phyloP scores from a whole-genome alignment of 1,140 invertebrate species.

The Drosophila arawakana region DNA sequence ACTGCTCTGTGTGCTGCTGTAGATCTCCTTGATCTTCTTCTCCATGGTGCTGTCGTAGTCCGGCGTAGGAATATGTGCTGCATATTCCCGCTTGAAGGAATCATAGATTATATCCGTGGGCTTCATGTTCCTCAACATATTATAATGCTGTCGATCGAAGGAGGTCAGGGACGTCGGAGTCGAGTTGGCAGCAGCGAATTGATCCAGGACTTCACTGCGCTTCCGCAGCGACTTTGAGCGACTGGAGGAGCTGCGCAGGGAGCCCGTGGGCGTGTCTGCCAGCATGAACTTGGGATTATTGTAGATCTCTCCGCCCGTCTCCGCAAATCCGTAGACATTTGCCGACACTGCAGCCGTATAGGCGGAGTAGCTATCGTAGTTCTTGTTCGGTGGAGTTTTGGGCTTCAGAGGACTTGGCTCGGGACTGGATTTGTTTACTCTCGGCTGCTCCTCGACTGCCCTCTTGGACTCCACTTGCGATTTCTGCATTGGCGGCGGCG shows the following conservation, averaged over 20 bases:
- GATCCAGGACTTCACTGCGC: conserved; percentile 71
- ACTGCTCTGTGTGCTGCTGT: conserved; percentile 81
- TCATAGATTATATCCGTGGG: conserved; percentile 87
- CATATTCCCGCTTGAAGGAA: conserved; percentile 85
- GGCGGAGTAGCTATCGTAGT: conserved; percentile 59
- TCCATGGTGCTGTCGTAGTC: conserved; percentile 84
- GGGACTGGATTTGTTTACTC: conserved; percentile 15
- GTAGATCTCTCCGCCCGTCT: conserved; percentile 81
- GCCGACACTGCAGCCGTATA: conserved; percentile 60
- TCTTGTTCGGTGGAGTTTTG: conserved; percentile 35
- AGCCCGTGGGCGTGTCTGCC: conserved; percentile 72
- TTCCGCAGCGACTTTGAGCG: conserved; percentile 65
- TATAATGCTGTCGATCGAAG: conserved; percentile 75
- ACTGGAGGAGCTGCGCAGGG: conserved; percentile 66
- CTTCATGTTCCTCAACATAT: conserved; percentile 85
- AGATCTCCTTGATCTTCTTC: conserved; percentile 83
- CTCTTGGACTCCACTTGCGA: conserved; percentile 16
- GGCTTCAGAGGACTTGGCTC: conserved; percentile 39
- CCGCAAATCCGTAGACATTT: conserved; percentile 78
- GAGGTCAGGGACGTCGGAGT: conserved; percentile 71
- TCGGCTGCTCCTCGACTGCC: conserved; percentile 15
- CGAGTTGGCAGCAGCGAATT: conserved; percentile 75
- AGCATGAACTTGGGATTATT: conserved; percentile 84
- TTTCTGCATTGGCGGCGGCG: conserved; percentile 63
- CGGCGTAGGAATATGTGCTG: conserved; percentile 76